Percentiles rank a stretch among this genome's conserved stretches.
These are phyloP conservation scores for Sander lucioperca DNA, from an alignment of 2,113 vertebrate genomes.

Conservation along the genomic window DNA sequence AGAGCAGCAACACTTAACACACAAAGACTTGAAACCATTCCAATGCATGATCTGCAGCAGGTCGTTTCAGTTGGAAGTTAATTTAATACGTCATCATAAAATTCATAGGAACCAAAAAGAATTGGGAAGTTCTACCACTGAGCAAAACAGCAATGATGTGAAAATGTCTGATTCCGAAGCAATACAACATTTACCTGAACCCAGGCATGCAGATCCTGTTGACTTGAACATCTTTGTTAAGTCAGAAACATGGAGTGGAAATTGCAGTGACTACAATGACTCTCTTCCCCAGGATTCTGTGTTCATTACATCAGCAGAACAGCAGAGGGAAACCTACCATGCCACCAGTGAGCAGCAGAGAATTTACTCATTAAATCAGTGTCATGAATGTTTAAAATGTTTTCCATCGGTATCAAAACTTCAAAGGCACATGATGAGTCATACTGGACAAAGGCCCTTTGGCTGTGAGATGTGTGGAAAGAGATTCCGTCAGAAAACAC, in stretches of 20 bases:
- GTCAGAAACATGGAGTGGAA: slow-evolving; percentile 20
- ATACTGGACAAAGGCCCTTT: slow-evolving; percentile 87
- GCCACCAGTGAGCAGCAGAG: slow-evolving; percentile 43
- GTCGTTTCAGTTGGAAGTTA: slow-evolving; percentile 30
- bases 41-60: slow-evolving; percentile 41
- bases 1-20: slow-evolving; percentile 8
- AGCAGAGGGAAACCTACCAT: neutral
- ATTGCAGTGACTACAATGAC: neutral
- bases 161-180: slow-evolving; percentile 9
- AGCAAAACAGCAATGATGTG: slow-evolving; percentile 1
- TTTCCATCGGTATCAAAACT: slow-evolving; percentile 86
- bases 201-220: neutral
- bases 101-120: slow-evolving; percentile 27
- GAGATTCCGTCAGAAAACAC: slow-evolving; percentile 85
- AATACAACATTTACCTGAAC: neutral
- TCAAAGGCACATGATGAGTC: slow-evolving; percentile 85
- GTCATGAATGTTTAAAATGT: slow-evolving; percentile 85
- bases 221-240: slow-evolving; percentile 34
- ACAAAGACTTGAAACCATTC: slow-evolving; percentile 35
- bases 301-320: neutral
- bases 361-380: slow-evolving; percentile 80
- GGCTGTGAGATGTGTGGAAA: slow-evolving; percentile 86
- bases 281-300: slow-evolving; percentile 8
- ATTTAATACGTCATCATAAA: slow-evolving; percentile 35
- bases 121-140: neutral